Conservation (phyloP, 2,888 invertebrate species). For the Opisthograptis luteolata region DNA sequence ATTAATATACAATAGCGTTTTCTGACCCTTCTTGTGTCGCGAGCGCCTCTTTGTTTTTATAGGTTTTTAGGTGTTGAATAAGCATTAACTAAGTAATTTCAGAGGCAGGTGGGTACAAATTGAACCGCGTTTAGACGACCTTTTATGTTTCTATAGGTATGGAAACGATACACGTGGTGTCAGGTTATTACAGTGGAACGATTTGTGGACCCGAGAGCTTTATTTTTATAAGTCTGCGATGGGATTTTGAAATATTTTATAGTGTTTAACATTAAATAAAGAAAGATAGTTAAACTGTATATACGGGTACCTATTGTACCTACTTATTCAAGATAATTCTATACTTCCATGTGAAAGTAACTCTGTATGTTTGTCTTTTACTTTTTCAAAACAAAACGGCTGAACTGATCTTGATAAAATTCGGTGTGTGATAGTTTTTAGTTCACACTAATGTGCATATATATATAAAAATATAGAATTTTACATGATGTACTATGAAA, state of each 20-base stretch:
- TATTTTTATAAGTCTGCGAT: neutral
- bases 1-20: constrained; percentile 81
- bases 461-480: too few relatives aligned
- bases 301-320: too few relatives aligned
- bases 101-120: constrained; percentile 62
- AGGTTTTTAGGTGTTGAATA: constrained; percentile 78
- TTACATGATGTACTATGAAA: too few relatives aligned
- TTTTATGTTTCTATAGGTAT: constrained; percentile 50
- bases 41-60: constrained; percentile 78
- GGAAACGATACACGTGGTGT: constrained; percentile 42
- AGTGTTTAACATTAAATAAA: neutral
- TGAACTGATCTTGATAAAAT: too few relatives aligned
- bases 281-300: too few relatives aligned
- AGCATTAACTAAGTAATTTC: constrained; percentile 74
- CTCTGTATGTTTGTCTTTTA: too few relatives aligned
- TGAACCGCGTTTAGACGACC: constrained; percentile 54
- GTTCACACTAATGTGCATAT: too few relatives aligned
- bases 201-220: constrained; percentile 1
- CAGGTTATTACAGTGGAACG: constrained; percentile 35
- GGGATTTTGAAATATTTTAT: constrained; percentile 9
- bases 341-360: too few relatives aligned
- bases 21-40: constrained; percentile 73
- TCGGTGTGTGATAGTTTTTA: too few relatives aligned
- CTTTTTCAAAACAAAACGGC: too few relatives aligned
- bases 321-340: too few relatives aligned